Percentiles rank a stretch among this genome's conserved stretches.
These are phyloP conservation scores for Selenia dentaria DNA, from an alignment of 2,888 invertebrate species.

Conservation along the genomic window DNA sequence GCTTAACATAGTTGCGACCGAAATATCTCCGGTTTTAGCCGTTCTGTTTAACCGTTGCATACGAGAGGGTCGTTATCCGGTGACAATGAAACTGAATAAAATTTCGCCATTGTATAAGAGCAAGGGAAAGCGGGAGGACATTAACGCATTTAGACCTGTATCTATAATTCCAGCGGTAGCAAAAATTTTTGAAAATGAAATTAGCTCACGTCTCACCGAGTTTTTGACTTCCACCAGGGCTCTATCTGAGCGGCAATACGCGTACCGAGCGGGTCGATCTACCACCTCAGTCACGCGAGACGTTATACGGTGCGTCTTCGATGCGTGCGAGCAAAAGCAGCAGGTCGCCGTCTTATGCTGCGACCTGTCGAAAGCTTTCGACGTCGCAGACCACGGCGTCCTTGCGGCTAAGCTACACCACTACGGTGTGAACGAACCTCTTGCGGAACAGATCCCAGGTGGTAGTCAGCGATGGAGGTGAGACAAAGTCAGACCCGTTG, in stretches of 20 bases:
- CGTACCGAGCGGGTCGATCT: not conserved
- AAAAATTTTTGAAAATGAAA: slow-evolving; percentile 5
- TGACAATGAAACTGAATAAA: not conserved
- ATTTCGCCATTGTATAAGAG: not conserved
- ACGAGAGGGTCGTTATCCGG: not conserved
- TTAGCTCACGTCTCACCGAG: not conserved
- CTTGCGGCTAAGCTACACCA: slow-evolving; percentile 1
- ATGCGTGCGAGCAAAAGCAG: not conserved
- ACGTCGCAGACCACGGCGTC: slow-evolving; percentile 1
- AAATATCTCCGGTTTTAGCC: not conserved
- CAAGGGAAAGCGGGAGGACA: slow-evolving; percentile 1
- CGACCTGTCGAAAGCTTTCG: slow-evolving; percentile 9
- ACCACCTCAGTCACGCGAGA: slow-evolving; percentile 2
- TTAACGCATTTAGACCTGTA: slow-evolving; percentile 1
- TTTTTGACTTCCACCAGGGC: not conserved
- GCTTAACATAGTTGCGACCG: not conserved
- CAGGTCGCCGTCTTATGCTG: not conserved
- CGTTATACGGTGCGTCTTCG: not conserved
- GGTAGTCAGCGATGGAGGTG: not conserved
- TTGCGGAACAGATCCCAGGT: not conserved
- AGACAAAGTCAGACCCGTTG: not conserved
- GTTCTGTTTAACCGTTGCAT: not conserved
- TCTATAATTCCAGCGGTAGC: slow-evolving; percentile 5
- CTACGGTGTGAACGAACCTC: slow-evolving; percentile 1
- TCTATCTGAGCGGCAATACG: not conserved